These are phyloP conservation scores for Anomalospiza imberbis DNA, from an alignment of 2,797 vertebrate species.

Conservation along the genomic window DNA sequence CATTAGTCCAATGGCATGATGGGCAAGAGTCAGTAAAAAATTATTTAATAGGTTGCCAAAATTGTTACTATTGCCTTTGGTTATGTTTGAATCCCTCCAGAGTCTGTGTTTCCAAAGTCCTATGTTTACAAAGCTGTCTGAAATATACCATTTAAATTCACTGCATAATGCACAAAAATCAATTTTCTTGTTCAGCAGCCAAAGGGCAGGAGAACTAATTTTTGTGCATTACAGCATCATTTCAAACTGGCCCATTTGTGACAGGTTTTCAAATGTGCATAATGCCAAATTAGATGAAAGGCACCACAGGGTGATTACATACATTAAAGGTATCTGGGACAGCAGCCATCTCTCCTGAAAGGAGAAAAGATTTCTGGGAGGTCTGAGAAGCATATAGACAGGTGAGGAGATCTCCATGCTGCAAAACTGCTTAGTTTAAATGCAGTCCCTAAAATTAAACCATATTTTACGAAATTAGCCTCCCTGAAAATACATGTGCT, in stretches of 20 bases:
- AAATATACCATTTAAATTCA: slow-evolving; percentile 49
- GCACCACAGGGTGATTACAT: not conserved
- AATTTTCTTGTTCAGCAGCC: slow-evolving; percentile 47
- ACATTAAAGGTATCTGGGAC: not conserved
- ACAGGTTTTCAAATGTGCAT: slow-evolving; percentile 31
- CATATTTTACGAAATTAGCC: not conserved
- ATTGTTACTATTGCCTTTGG: not conserved
- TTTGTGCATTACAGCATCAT: not conserved
- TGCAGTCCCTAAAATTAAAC: not conserved
- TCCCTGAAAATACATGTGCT: not conserved
- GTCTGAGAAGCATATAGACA: not conserved
- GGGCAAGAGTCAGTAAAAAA: slow-evolving; percentile 2
- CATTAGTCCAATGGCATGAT: not conserved
- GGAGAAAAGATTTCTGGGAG: not conserved
- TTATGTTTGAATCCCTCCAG: not conserved
- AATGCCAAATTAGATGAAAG: not conserved
- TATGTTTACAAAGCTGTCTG: slow-evolving; percentile 36
- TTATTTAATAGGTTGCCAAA: not conserved
- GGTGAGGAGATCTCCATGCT: not conserved
- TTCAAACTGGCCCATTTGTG: slow-evolving; percentile 11
- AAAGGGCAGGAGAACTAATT: slow-evolving; percentile 41
- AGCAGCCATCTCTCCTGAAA: not conserved
- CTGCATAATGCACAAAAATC: slow-evolving; percentile 28
- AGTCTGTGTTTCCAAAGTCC: not conserved
- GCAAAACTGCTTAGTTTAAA: not conserved